phyloP scores from a whole-genome alignment of 2,888 invertebrate genomes.

The Omphaloscelis lunosa region DNA sequence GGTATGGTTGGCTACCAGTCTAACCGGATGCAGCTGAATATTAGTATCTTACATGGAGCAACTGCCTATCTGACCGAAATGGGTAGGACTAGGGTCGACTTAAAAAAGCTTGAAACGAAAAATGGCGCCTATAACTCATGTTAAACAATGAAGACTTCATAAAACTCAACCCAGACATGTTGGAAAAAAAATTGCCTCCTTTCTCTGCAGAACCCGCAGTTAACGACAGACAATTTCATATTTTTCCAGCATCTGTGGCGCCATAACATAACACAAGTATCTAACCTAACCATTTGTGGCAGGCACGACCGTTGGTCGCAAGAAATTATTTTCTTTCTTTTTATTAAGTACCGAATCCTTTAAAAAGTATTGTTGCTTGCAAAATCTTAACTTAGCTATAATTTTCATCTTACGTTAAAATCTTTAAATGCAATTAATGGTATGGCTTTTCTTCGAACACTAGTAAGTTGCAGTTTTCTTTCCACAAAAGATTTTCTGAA shows the following conservation, averaged over 20 bases:
- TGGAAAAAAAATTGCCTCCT: constrained; percentile 1
- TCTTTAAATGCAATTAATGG: neutral
- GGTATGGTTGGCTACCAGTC: neutral
- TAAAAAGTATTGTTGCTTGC: neutral
- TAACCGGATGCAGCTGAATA: neutral
- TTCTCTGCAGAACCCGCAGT: constrained; percentile 9
- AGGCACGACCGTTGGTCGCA: neutral
- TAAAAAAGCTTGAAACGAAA: neutral
- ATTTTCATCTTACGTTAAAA: neutral
- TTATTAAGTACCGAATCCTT: neutral
- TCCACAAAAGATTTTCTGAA: constrained; percentile 12
- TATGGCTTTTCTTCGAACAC: neutral
- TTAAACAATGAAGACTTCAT: constrained; percentile 8
- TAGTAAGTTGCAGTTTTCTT: constrained; percentile 3
- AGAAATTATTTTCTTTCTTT: neutral
- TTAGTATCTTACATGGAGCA: neutral
- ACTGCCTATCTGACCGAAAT: neutral
- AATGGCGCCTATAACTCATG: neutral
- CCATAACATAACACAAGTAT: neutral
- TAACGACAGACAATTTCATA: constrained; percentile 36
- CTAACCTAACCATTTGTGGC: constrained; percentile 9
- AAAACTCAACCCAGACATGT: neutral
- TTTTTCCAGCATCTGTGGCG: constrained; percentile 24
- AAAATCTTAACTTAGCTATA: neutral
- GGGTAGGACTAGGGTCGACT: neutral